Conservation (phyloP, 1,140 invertebrate genomes). For the Drosophila albomicans region DNA sequence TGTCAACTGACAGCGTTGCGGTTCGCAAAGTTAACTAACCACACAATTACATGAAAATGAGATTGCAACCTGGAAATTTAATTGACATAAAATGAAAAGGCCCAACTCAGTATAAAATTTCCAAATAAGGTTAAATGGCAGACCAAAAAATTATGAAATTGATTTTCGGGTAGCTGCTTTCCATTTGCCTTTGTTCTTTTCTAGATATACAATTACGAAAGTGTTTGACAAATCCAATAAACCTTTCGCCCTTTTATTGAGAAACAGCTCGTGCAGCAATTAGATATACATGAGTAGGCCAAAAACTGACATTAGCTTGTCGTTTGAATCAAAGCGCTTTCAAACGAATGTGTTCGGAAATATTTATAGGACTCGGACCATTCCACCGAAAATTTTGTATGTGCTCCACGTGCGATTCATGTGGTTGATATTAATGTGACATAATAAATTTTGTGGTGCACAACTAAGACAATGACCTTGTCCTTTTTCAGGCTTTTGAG, state of each 20-base stretch:
- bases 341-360: slow-evolving; percentile 44
- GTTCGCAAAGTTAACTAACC: not conserved
- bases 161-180: slow-evolving; percentile 7
- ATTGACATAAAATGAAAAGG: slow-evolving; percentile 2
- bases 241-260: not conserved
- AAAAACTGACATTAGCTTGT: slow-evolving; percentile 5
- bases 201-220: slow-evolving; percentile 11
- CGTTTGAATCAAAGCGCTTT: slow-evolving; percentile 18
- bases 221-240: not conserved
- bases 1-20: not conserved
- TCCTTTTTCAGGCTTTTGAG: not conserved
- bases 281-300: not conserved
- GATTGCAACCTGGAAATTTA: slow-evolving; percentile 3
- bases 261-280: not conserved
- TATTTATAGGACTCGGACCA: slow-evolving; percentile 34
- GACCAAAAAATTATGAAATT: not conserved
- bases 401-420: slow-evolving; percentile 40
- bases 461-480: slow-evolving; percentile 61
- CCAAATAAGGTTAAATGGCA: slow-evolving; percentile 8
- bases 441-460: slow-evolving; percentile 57
- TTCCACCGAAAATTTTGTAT: slow-evolving; percentile 1
- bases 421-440: slow-evolving; percentile 46
- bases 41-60: not conserved
- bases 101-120: not conserved
- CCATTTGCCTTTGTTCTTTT: not conserved